These are phyloP conservation scores for Zoanthus sociatus DNA, from an alignment of 92 coral and sea anemone genomes.

Conservation along the genomic window DNA sequence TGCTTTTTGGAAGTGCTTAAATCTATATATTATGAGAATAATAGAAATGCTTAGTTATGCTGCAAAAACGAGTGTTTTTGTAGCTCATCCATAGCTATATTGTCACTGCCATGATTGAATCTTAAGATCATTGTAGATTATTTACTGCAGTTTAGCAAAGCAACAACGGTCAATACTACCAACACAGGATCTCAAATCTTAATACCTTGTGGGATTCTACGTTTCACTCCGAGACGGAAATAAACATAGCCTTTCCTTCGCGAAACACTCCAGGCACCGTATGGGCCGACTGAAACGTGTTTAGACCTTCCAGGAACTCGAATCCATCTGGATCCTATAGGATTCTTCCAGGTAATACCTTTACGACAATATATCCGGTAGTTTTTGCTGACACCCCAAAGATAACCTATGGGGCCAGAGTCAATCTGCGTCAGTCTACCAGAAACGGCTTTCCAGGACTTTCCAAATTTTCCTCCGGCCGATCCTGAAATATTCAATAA, in stretches of 20 bases:
- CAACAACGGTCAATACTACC: neutral
- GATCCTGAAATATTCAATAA: constrained; percentile 1
- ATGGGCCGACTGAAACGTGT: constrained; percentile 35
- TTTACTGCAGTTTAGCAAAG: neutral
- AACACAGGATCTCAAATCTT: too few species aligned
- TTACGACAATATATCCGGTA: constrained; percentile 39
- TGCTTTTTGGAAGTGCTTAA: too few species aligned
- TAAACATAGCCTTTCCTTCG: constrained; percentile 2
- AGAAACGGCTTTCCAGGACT: constrained; percentile 13
- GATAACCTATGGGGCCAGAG: constrained; percentile 25
- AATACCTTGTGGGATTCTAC: constrained; percentile 35
- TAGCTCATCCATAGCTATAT: too few species aligned
- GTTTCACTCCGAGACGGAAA: constrained; percentile 32
- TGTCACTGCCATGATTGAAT: too few species aligned
- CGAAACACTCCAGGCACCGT: constrained; percentile 30
- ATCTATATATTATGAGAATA: too few species aligned
- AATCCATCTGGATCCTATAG: constrained; percentile 24
- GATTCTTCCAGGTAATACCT: constrained; percentile 23
- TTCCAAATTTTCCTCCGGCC: neutral
- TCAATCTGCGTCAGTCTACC: constrained; percentile 39
- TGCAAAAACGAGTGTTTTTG: too few species aligned
- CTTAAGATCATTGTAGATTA: too few species aligned
- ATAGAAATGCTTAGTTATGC: too few species aligned
- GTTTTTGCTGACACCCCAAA: constrained; percentile 24
- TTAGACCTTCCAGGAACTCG: constrained; percentile 17